Conservation (phyloP, 2,113 vertebrate genomes). For the Barnardius zonarius region DNA sequence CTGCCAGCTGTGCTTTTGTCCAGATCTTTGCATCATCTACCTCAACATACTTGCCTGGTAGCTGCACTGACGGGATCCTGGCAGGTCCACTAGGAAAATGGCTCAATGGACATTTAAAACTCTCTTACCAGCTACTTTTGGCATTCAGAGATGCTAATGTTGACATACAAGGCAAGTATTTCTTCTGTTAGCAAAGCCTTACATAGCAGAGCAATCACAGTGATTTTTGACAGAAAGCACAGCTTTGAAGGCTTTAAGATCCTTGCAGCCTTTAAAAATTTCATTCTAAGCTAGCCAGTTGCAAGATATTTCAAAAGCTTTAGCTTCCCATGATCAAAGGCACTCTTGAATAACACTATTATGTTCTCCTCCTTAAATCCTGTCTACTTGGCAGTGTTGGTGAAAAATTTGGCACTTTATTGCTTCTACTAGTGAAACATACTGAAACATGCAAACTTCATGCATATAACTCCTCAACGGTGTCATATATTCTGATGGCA, state of each 20-base stretch:
- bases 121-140: not conserved
- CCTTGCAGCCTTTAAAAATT: conserved; percentile 61
- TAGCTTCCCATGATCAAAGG: conserved; percentile 61
- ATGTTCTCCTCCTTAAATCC: conserved; percentile 69
- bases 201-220: not conserved
- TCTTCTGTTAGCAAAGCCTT: conserved; percentile 5
- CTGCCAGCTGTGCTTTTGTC: not conserved
- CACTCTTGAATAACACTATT: conserved; percentile 51
- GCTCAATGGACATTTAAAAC: not conserved
- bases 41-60: not conserved
- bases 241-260: conserved; percentile 67
- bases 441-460: conserved; percentile 20
- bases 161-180: not conserved
- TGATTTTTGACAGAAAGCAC: conserved; percentile 49
- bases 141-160: not conserved
- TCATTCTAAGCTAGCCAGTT: conserved; percentile 65
- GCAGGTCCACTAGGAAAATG: not conserved
- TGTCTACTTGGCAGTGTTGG: conserved; percentile 30
- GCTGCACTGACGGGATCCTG: not conserved
- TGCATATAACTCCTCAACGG: not conserved
- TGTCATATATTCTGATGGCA: not conserved
- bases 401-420: conserved; percentile 33
- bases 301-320: conserved; percentile 68
- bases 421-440: not conserved
- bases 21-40: not conserved